Evolutionary conservation across 2,113 vertebrate species (phyloP), one percentile per base, ranked within the genome.

Genomic region (Dipodomys stephensi): DNA sequence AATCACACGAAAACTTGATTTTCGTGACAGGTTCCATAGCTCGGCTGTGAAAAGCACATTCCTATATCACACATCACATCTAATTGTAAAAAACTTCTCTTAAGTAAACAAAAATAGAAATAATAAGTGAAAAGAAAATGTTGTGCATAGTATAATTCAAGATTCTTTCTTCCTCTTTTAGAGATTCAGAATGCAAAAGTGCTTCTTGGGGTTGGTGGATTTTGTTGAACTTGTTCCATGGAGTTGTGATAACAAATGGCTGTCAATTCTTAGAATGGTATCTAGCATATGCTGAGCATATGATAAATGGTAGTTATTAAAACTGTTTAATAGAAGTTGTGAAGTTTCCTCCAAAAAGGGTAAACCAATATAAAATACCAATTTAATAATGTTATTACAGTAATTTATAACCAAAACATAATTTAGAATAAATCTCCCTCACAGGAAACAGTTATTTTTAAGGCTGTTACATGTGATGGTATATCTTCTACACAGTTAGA

Each of bases 41-140:
- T 97, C 96, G 97, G 95, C 96, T 98, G 79, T 98, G 97, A 97
- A 98, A 98, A 98, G 97, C 98, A 98, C 97, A 98, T 98, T 98
- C 97, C 97, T 98, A 98, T 99, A 98, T 98, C 98, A 99, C 98
- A 98, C 98, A 97, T 97, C 96, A 90, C 6, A 5, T 68, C 4
- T 78, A 79, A 94, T 64, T 80, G 10, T 69, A 64, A 78, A 88
- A 94, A 1, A 65, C 0, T 3, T 82, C 32, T 90, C 64, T 12
- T 84, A 22, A 20, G 28, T 77, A 67, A 44, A 7, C 72, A 89
- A 96, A 83, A 85, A n/a, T 68, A 62, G 78, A 86, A 87, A 72
- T 79, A 87, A 74, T 53, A 39, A 83, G 53, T 80, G 30, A n/a
- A 25, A 91, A 93, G 25, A 88, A 93, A 91, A 84, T 84, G 4